Base-by-base conservation (phyloP, 2,113 vertebrate species). In the Prinia subflava region DNA sequence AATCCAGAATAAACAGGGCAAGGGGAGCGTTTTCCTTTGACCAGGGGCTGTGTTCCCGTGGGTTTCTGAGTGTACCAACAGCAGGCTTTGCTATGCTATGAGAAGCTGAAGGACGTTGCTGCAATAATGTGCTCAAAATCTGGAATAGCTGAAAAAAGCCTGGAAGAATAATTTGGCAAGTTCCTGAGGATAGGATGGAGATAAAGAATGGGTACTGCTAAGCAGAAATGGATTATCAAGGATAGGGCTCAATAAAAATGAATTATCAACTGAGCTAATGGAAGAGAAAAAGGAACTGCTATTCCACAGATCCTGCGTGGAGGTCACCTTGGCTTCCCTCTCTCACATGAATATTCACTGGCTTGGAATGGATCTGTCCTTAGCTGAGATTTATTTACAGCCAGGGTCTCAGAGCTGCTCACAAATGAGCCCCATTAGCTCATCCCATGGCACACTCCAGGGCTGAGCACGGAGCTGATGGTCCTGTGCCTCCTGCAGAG, bases 291-390 rank as follows among this genome's bases (percentile, higher is more conserved):
- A 80, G 62, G 84, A 94, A 56, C 71, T 85, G 75, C 89, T 73
- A 16, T 44, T 91, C 15, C 87, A 92, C 0, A 78, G 81, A 96
- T 83, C 79, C 89, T 31, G 28, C 3, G 20, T 14, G 81, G 80
- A 96, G 96, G 95, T 96, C 95, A 97, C 94, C 89, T 97, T 95
- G 90, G 79, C 73, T 84, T 89, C 89, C 84, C 41, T 89, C 65
- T 96, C 69, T 41, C 88, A 90, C 67, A 60, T 90, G 90, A 95
- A 91, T 94, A 95, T 93, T 93, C 90, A 84, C 82, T 70, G 89
- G 9, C 89, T 83, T 55, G 68, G 81, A 86, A 92, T n/a, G 65
- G 93, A 93, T 80, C 83, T 3, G 5, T 63, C 90, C 89, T 89
- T 87, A 89, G 88, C 73, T 14, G 49, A 87, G 76, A 82, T 87